A percentile compares a stretch with the other conserved stretches of the same genome.
Evolutionary conservation across 2,113 vertebrate genomes (phyloP).

Genomic region (Chionis minor): DNA sequence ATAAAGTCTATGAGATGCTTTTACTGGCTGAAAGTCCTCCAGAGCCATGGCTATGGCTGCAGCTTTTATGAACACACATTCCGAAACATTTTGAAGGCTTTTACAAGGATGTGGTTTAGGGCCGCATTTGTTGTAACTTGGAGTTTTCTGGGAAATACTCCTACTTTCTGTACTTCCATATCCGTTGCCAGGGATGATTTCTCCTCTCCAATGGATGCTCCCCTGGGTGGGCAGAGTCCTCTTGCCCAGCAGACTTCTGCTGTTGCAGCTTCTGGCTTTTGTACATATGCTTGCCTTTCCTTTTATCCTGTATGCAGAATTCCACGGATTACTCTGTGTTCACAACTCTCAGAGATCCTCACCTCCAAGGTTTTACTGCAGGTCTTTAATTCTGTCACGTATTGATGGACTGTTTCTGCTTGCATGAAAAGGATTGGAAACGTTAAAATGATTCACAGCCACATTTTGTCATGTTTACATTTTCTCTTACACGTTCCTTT

Average conservation of each 20-base stretch:
- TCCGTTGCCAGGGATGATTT: neutral
- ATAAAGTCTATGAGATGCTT: neutral
- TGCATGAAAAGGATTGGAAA: conserved; percentile 11
- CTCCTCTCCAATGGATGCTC: neutral
- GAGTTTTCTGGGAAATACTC: neutral
- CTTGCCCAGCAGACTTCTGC: neutral
- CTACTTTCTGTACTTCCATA: neutral
- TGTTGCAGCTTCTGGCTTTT: neutral
- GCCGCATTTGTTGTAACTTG: neutral
- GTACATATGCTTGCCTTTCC: neutral
- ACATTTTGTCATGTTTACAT: conserved; percentile 18
- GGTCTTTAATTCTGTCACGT: conserved; percentile 33
- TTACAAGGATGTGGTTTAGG: neutral
- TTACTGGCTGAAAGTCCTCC: neutral
- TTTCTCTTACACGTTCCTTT: conserved; percentile 13
- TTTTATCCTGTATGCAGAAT: neutral
- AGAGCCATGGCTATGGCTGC: neutral
- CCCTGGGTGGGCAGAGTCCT: neutral
- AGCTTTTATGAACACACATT: neutral
- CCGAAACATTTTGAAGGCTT: neutral
- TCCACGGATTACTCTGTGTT: neutral
- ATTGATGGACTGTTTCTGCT: conserved; percentile 19
- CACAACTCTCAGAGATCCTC: neutral
- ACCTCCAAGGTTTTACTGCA: conserved; percentile 6
- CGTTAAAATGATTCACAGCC: conserved; percentile 10